Evolutionary conservation across 2,888 invertebrate genomes (phyloP), one percentile per base, ranked within the genome.

Genomic region (Eupsilia transversa): DNA sequence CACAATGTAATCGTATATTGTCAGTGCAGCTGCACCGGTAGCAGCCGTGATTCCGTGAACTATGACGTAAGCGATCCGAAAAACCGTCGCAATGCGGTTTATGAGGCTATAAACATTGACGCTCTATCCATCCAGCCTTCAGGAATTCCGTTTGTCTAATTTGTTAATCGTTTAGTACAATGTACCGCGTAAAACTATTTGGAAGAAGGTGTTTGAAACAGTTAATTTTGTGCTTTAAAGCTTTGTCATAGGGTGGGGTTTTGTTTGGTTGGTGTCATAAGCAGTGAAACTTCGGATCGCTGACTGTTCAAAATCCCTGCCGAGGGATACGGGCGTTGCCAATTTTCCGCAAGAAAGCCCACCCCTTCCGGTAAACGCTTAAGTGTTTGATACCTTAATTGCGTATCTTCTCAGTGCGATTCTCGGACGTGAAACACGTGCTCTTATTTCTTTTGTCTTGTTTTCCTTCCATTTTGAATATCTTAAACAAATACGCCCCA

Each of bases 301-400:
- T 88, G 86, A 88, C 84, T 86, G 75, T 85, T 76, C 82, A 80
- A 74, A 85, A 88, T 85, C 87, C 76, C 76, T 30, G 81, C 52
- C 30, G 75, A 80, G 75, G 74, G 77, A 86, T 83, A 83, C 76
- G 87, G 83, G 88, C 80, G 87, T 87, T 85, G 85, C 84, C 90
- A 91, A 92, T 91, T 91, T 92, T 90, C 89, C 91, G 86, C 88
- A 85, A 91, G 90, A 90, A 87, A 86, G 85, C 82, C 81, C 89
- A 87, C 87, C 87, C 88, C 87, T 88, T 89, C 83, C 85, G 83
- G 85, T 88, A 88, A 91, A 89, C 80, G 87, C 77, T 89, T 90
- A 90, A 91, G 89, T 88, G 84, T 90, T 89, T 91, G 90, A 89
- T 89, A 90, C 87, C 88, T 88, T 91, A 89, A 91, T 91, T 91